phyloP scores from a whole-genome alignment of 2,888 invertebrate species.

The Temnothorax ravouxi region DNA sequence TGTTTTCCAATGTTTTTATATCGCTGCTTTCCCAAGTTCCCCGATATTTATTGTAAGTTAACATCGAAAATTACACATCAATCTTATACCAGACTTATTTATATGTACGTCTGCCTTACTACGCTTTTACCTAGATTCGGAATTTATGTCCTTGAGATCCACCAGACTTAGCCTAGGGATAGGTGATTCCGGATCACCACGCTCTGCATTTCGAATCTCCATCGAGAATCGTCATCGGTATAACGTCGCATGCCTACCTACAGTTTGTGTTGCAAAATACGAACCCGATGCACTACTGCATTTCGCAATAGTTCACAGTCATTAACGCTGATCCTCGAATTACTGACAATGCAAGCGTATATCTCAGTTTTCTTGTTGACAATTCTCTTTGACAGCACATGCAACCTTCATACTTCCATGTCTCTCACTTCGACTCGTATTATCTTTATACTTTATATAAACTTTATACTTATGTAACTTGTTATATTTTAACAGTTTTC shows the following conservation, averaged over 20 bases:
- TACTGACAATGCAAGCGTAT: background rate
- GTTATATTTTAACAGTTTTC: background rate
- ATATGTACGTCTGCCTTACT: background rate
- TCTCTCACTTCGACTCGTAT: background rate
- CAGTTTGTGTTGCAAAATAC: slow-evolving; percentile 67
- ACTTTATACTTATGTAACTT: background rate
- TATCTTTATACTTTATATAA: background rate
- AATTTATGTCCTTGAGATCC: background rate
- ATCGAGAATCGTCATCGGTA: slow-evolving; percentile 79
- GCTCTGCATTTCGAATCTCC: slow-evolving; percentile 78
- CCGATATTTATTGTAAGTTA: background rate
- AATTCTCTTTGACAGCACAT: background rate
- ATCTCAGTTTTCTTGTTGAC: background rate
- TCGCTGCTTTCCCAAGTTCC: background rate
- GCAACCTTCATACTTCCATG: background rate
- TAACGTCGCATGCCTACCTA: slow-evolving; percentile 74
- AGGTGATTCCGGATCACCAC: slow-evolving; percentile 71
- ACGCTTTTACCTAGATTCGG: background rate
- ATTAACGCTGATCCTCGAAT: slow-evolving; percentile 44
- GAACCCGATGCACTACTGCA: slow-evolving; percentile 76
- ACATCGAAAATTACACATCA: background rate
- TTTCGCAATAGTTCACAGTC: slow-evolving; percentile 77
- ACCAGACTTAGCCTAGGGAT: background rate
- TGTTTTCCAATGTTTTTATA: background rate
- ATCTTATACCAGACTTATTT: background rate